Evolutionary conservation across 1,140 invertebrate genomes (phyloP).

Genomic region (Battus philenor): DNA sequence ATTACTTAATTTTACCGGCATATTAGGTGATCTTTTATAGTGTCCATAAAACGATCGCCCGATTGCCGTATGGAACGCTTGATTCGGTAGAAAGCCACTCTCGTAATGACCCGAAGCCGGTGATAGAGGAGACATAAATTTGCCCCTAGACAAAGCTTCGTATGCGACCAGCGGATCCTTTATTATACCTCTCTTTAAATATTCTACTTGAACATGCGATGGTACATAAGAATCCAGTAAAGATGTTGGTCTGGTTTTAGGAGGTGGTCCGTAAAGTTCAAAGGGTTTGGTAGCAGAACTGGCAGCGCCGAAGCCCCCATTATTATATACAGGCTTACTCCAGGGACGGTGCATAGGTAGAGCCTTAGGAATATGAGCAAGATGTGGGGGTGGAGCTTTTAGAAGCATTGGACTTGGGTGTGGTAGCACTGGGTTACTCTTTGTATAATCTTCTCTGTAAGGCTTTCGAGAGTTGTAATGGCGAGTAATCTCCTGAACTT

Average conservation of each 20-base stretch:
- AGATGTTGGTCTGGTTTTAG: constrained; percentile 57
- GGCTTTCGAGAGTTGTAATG: constrained; percentile 53
- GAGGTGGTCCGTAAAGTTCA: constrained; percentile 34
- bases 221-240: constrained; percentile 71
- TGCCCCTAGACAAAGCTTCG: constrained; percentile 54
- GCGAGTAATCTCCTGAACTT: constrained; percentile 35
- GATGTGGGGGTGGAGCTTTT: constrained; percentile 47
- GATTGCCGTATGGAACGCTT: constrained; percentile 64
- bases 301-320: constrained; percentile 27
- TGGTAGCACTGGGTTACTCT: constrained; percentile 40
- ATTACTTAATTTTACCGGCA: too few species aligned
- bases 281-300: constrained; percentile 34
- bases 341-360: constrained; percentile 52
- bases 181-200: constrained; percentile 61
- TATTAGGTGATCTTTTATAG: constrained; percentile 60
- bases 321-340: constrained; percentile 41
- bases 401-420: constrained; percentile 52
- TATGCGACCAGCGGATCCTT: constrained; percentile 64
- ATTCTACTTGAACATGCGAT: constrained; percentile 66
- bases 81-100: constrained; percentile 69
- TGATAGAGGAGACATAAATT: constrained; percentile 33
- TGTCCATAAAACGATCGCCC: constrained; percentile 61
- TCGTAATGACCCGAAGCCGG: constrained; percentile 54
- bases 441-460: constrained; percentile 43
- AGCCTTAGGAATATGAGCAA: constrained; percentile 56